These are phyloP conservation scores for Latrodectus elegans DNA, from an alignment of 2,888 invertebrate genomes.

Conservation along the genomic window DNA sequence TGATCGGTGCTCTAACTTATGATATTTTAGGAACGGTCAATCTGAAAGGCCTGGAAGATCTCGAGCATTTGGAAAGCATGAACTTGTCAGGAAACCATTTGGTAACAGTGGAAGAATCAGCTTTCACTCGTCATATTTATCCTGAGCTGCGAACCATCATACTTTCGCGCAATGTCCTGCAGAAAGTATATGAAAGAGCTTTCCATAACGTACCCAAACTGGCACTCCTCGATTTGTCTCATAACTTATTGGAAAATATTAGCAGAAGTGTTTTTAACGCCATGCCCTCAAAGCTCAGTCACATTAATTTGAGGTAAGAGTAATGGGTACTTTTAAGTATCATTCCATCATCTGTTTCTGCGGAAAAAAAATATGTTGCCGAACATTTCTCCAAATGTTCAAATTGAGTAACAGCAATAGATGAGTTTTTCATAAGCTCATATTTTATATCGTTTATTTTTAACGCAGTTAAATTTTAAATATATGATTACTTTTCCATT, in stretches of 20 bases:
- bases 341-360: too few relatives aligned
- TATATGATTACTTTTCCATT: too few relatives aligned
- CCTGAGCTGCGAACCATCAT: not conserved
- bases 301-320: constrained; percentile 29
- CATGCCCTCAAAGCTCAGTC: not conserved
- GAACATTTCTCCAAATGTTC: too few relatives aligned
- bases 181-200: not conserved
- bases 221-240: constrained; percentile 15
- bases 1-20: constrained; percentile 9
- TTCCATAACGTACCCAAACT: not conserved
- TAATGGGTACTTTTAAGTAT: too few relatives aligned
- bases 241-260: constrained; percentile 5
- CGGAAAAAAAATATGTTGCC: too few relatives aligned
- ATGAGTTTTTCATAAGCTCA: too few relatives aligned
- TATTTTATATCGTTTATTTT: too few relatives aligned
- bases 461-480: too few relatives aligned
- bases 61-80: not conserved
- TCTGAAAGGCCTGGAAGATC: constrained; percentile 1
- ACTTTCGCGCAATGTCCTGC: not conserved
- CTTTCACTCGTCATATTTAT: not conserved
- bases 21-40: not conserved
- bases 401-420: too few relatives aligned
- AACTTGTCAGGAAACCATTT: constrained; percentile 23
- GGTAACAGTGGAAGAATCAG: not conserved
- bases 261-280: constrained; percentile 1